These are phyloP conservation scores for Troides helena DNA, from an alignment of 2,888 invertebrate genomes.

Conservation along the genomic window DNA sequence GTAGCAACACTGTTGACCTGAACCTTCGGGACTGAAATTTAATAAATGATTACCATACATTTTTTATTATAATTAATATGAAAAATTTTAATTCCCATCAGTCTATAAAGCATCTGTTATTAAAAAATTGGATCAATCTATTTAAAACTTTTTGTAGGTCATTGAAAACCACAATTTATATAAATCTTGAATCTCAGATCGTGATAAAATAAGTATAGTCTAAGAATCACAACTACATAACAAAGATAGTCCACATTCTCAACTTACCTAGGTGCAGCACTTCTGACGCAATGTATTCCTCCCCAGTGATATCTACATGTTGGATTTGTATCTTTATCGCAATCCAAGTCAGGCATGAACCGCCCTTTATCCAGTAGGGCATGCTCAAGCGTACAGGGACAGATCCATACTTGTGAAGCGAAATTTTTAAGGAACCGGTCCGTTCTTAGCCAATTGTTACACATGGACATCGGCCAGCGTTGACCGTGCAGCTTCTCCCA, in stretches of 20 bases:
- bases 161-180: no score
- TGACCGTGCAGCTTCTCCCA: conserved; percentile 90
- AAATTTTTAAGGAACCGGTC: conserved; percentile 92
- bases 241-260: no score
- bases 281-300: conserved; percentile 95
- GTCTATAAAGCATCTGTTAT: no score
- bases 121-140: no score
- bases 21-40: conserved; percentile 86
- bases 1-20: conserved; percentile 98
- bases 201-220: no score
- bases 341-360: conserved; percentile 93
- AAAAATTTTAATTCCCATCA: no score
- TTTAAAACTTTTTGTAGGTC: no score
- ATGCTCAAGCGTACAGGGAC: conserved; percentile 95
- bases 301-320: conserved; percentile 93
- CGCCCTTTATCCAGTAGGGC: conserved; percentile 95
- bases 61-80: no score
- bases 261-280: conserved; percentile 92
- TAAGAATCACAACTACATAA: no score
- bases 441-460: conserved; percentile 93
- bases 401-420: conserved; percentile 89
- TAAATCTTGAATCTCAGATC: no score
- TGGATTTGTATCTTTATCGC: conserved; percentile 94
- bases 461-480: conserved; percentile 90
- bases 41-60: no score